A percentile compares a stretch with the other conserved stretches of the same genome.
Conservation (phyloP, 2,113 vertebrate genomes). For the Oxyruncus cristatus region DNA sequence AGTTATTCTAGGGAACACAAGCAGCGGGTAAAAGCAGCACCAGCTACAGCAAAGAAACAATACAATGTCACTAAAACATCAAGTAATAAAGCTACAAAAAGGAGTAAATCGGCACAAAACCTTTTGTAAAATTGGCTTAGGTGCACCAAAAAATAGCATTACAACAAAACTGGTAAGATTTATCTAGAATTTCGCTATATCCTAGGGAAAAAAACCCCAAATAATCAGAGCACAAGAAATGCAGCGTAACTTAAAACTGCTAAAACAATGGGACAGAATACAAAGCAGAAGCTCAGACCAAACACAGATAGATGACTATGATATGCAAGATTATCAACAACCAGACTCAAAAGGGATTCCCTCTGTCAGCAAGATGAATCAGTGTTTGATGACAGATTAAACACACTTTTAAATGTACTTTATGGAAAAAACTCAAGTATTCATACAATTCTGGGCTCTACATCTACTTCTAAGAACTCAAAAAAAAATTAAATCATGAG, state of each 20-base stretch:
- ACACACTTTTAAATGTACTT: not conserved
- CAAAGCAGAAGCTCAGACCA: not conserved
- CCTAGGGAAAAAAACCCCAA: not conserved
- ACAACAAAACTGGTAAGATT: not conserved
- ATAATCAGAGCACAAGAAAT: not conserved
- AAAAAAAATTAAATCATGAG: not conserved
- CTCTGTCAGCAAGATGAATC: not conserved
- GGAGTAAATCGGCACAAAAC: not conserved
- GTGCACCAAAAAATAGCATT: not conserved
- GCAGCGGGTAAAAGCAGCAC: not conserved
- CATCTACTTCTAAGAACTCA: not conserved
- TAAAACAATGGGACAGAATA: not conserved
- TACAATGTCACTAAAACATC: not conserved
- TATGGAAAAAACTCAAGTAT: not conserved
- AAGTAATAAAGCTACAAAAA: not conserved
- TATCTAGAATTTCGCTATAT: not conserved
- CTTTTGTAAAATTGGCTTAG: not conserved
- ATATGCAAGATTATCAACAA: not conserved
- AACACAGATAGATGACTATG: not conserved
- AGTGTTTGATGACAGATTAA: not conserved
- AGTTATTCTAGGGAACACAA: not conserved
- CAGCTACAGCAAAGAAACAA: not conserved
- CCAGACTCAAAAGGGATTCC: not conserved
- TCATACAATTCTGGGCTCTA: not conserved
- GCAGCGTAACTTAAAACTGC: not conserved